These are phyloP conservation scores for Holocentrus rufus DNA, from an alignment of 2,797 vertebrate species.

Conservation along the genomic window DNA sequence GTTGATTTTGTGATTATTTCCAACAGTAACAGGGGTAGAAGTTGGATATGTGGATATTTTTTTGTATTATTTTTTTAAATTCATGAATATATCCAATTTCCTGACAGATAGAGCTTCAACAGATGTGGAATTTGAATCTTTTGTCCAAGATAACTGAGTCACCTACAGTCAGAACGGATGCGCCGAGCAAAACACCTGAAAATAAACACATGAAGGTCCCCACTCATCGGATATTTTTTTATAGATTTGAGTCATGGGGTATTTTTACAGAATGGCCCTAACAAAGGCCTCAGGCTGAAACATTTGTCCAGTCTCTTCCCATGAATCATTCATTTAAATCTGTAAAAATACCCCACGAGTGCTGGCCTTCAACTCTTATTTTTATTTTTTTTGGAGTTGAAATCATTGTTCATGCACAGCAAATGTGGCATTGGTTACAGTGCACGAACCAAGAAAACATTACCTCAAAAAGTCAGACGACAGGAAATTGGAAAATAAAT, in stretches of 20 bases:
- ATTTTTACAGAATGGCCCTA: too few relatives aligned
- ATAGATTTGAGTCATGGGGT: too few relatives aligned
- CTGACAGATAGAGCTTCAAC: slow-evolving; percentile 51
- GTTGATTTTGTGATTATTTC: slow-evolving; percentile 46
- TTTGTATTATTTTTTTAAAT: not conserved
- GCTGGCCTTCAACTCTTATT: too few relatives aligned
- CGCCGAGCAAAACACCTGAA: too few relatives aligned
- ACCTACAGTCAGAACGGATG: too few relatives aligned
- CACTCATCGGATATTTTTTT: too few relatives aligned
- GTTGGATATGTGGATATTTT: slow-evolving; percentile 37
- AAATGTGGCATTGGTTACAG: slow-evolving; percentile 27
- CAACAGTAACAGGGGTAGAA: slow-evolving; percentile 50
- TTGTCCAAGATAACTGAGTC: too few relatives aligned
- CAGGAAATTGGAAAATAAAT: slow-evolving; percentile 52
- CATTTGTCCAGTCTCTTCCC: too few relatives aligned
- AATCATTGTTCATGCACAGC: slow-evolving; percentile 21
- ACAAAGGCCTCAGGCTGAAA: too few relatives aligned
- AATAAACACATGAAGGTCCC: too few relatives aligned
- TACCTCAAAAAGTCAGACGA: slow-evolving; percentile 31
- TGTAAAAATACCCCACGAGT: too few relatives aligned
- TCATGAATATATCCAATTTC: slow-evolving; percentile 50
- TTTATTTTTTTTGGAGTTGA: slow-evolving; percentile 29
- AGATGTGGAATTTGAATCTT: slow-evolving; percentile 22
- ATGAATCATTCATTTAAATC: too few relatives aligned
- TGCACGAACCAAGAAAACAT: slow-evolving; percentile 27